Conservation (phyloP, 2,113 vertebrate genomes). For the Rhynchopsitta pachyrhyncha region DNA sequence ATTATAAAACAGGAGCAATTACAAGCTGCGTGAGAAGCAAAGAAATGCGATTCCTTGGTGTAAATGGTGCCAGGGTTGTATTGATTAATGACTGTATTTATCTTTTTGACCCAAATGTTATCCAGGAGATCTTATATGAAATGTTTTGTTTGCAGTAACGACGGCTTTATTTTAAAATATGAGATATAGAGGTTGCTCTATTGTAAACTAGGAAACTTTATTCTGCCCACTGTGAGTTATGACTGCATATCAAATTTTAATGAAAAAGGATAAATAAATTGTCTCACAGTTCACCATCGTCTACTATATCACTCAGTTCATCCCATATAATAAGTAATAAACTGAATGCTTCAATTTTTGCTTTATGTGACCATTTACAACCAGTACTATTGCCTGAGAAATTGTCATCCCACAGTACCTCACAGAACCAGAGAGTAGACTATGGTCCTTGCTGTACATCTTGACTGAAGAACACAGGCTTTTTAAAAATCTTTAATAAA, state of each 20-base stretch:
- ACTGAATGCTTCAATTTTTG: conserved; percentile 61
- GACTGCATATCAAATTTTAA: conserved; percentile 63
- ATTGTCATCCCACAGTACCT: conserved; percentile 7
- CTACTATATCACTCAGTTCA: conserved; percentile 54
- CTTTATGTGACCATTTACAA: conserved; percentile 62
- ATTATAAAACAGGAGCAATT: too few relatives aligned
- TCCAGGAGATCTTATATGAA: neutral
- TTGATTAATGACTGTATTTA: neutral
- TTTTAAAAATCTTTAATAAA: neutral
- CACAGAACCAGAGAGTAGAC: neutral
- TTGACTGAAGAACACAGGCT: neutral
- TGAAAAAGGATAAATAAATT: conserved; percentile 68
- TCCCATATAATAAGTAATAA: conserved; percentile 63
- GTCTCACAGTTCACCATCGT: conserved; percentile 54
- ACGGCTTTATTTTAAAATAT: conserved; percentile 29
- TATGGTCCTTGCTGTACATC: neutral
- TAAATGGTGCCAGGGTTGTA: too few relatives aligned
- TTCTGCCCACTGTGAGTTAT: conserved; percentile 41
- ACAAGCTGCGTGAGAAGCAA: too few relatives aligned
- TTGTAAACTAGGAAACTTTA: conserved; percentile 38
- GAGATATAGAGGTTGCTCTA: neutral
- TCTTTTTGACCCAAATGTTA: neutral
- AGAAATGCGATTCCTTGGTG: too few relatives aligned
- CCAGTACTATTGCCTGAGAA: conserved; percentile 28
- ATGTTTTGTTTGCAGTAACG: conserved; percentile 32